phyloP scores from a whole-genome alignment of 1,140 invertebrate genomes.

The Theocolax elegans region DNA sequence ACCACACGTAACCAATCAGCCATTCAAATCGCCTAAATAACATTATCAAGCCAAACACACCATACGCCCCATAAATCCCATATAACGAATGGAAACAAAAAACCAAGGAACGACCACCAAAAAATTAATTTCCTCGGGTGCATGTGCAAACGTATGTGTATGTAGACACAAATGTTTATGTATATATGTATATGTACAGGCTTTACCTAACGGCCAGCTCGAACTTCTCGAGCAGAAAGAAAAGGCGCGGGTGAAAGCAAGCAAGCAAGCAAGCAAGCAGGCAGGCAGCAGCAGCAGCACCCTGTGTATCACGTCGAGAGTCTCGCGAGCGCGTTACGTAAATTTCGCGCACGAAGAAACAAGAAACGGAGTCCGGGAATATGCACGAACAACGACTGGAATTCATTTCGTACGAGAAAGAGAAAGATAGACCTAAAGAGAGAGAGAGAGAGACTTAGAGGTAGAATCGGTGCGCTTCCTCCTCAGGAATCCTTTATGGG shows the following conservation, averaged over 20 bases:
- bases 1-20: no score
- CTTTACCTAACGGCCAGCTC: neutral
- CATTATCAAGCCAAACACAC: no score
- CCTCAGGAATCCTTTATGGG: constrained; percentile 31
- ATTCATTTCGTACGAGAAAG: neutral
- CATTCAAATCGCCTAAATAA: no score
- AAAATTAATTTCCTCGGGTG: neutral
- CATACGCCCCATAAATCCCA: no score
- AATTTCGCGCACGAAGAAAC: constrained; percentile 43
- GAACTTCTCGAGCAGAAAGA: neutral
- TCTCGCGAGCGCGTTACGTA: constrained; percentile 36
- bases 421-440: neutral
- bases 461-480: neutral
- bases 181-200: no score
- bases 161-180: no score
- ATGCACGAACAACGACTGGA: constrained; percentile 18
- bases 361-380: constrained; percentile 22
- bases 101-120: neutral
- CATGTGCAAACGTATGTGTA: neutral
- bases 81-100: neutral
- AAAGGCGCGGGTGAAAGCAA: constrained; percentile 37
- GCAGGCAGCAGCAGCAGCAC: neutral
- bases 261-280: no score
- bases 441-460: neutral
- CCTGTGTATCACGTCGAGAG: constrained; percentile 17